phyloP scores from a whole-genome alignment of 2,797 vertebrate species.

The Zenarchopterus dispar region DNA sequence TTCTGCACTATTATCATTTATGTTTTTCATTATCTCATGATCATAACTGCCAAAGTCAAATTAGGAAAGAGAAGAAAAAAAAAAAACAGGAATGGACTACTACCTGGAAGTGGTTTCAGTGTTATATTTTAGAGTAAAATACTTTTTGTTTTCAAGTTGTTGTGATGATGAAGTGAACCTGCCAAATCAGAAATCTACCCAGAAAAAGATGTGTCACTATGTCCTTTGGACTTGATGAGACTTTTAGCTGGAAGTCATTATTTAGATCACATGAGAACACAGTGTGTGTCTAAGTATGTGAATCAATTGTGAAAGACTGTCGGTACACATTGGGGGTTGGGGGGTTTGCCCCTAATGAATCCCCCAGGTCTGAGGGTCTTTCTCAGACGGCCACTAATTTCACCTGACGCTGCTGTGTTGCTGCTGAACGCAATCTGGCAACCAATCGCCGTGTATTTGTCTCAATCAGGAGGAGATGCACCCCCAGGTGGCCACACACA shows the following conservation, averaged over 20 bases:
- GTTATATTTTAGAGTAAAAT: constrained; percentile 13
- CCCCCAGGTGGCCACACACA: constrained; percentile 28
- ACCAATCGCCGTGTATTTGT: constrained; percentile 73
- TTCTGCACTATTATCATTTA: too few relatives aligned
- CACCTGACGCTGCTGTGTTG: constrained; percentile 69
- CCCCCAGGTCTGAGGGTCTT: constrained; percentile 58
- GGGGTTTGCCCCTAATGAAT: constrained; percentile 63
- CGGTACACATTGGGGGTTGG: constrained; percentile 47
- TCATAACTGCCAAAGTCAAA: too few relatives aligned
- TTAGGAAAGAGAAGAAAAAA: too few relatives aligned
- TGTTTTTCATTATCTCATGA: too few relatives aligned
- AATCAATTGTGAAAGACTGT: constrained; percentile 69
- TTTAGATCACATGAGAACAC: constrained; percentile 41
- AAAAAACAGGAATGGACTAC: too few relatives aligned
- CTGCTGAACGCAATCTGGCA: constrained; percentile 56
- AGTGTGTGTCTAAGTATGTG: constrained; percentile 18
- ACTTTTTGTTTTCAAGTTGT: background rate
- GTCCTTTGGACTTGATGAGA: constrained; percentile 28
- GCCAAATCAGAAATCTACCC: constrained; percentile 26
- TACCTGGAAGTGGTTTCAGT: constrained; percentile 47
- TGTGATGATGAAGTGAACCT: constrained; percentile 31
- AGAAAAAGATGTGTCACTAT: constrained; percentile 2
- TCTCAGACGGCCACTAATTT: constrained; percentile 70
- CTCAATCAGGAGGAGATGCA: constrained; percentile 72
- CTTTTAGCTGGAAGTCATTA: constrained; percentile 54